Percentiles rank a stretch among this genome's conserved stretches.
phyloP scores from a whole-genome alignment of 92 coral and sea anemone species.

The Phymanthus crucifer region DNA sequence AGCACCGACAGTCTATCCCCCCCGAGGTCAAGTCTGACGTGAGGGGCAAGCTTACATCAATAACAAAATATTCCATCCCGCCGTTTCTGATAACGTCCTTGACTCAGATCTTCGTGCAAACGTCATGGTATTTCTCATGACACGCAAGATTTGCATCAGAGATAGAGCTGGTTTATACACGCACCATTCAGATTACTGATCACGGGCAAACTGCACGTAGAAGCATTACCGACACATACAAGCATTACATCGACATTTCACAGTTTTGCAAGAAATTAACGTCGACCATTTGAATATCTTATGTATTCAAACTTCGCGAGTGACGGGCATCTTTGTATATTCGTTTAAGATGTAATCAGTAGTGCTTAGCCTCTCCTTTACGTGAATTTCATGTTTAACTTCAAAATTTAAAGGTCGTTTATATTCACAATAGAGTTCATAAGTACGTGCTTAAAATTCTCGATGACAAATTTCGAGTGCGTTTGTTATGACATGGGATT shows the following conservation, averaged over 20 bases:
- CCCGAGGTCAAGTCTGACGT: constrained; percentile 34
- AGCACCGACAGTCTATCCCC: not conserved
- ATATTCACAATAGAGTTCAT: too few species aligned
- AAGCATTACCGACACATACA: not conserved
- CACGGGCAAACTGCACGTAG: not conserved
- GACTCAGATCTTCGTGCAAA: constrained; percentile 2
- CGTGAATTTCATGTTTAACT: too few species aligned
- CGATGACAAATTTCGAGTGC: too few species aligned
- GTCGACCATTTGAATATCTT: not conserved
- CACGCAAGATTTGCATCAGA: not conserved
- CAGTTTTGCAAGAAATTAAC: not conserved
- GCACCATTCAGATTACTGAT: not conserved
- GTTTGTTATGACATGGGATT: too few species aligned
- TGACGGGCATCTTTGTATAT: not conserved
- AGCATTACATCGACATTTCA: not conserved
- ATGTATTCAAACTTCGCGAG: not conserved
- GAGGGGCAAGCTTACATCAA: not conserved
- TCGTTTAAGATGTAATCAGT: not conserved
- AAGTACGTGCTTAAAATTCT: too few species aligned
- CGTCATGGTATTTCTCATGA: constrained; percentile 3
- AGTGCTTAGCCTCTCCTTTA: not conserved
- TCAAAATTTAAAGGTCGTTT: too few species aligned
- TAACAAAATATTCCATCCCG: constrained; percentile 22
- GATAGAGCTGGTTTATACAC: not conserved
- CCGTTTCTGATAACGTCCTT: constrained; percentile 5